Evolutionary conservation across 2,888 invertebrate genomes (phyloP), one percentile per base, ranked within the genome.

Genomic region (Endotricha flammealis): DNA sequence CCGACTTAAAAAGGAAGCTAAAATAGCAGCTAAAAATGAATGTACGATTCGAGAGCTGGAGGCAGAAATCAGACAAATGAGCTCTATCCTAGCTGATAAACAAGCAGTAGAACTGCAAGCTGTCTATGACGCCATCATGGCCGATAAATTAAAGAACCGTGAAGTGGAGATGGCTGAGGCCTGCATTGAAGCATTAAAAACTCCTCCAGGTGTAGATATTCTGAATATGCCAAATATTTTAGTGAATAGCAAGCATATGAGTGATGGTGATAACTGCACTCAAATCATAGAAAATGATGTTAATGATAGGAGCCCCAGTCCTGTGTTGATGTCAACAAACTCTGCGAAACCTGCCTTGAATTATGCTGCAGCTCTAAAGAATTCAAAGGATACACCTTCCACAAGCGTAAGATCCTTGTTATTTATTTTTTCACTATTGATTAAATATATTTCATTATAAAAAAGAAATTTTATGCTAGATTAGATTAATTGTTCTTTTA

Each of bases 1-100:
- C 6, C 68, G 80, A 56, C 68, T 87, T 31, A 44, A 63, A 2
- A 68, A 64, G 39, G 86, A 87, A 61, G 86, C 83, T 8, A 69
- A 64, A 48, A 56, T 77, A 39, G 83, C 85, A 29, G 77, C 80
- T 1, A 75, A 71, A 50, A 79, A 78, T 58, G 87, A 87, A 46
- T 51, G 50, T 29, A 71, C 63, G 8, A 78, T 87, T 8, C 66
- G 78, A 44, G 85, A 85, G 44, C 55, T 87, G 4, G 82, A 82
- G 48, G 68, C 77, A 29, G 87, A 87, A 64, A 81, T 87, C 13
- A 81, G 74, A 32, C 79, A 82, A 52, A 86, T 87, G 75, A 75
- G 67, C 38, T 48, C 65, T 3, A 83, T 87, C 42, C 53, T 87
- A 23, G 64, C 78, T 37, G 82, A 85, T 11, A 81, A 77, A 39